Conservation (phyloP, 2,888 invertebrate genomes). For the Cataglyphis rosenhaueri region DNA sequence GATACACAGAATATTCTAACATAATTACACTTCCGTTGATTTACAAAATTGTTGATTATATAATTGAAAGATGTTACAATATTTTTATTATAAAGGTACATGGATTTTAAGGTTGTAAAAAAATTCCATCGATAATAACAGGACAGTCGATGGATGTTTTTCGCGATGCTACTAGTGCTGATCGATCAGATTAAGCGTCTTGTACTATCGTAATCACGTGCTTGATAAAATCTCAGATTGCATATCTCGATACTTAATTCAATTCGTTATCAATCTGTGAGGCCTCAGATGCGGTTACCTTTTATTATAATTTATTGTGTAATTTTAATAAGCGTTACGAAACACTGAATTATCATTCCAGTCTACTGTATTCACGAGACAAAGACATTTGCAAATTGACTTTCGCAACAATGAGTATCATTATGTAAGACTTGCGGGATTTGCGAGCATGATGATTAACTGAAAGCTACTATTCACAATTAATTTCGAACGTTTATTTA, state of each 20-base stretch:
- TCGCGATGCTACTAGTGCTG: background rate
- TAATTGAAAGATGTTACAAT: background rate
- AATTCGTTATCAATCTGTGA: background rate
- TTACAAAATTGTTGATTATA: background rate
- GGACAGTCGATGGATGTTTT: background rate
- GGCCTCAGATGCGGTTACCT: background rate
- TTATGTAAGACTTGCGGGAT: slow-evolving; percentile 47
- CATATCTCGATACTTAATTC: background rate
- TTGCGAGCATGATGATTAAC: background rate
- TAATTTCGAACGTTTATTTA: background rate
- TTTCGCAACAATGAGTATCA: slow-evolving; percentile 16
- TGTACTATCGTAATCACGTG: background rate
- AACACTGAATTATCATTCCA: slow-evolving; percentile 18
- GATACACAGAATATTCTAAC: background rate
- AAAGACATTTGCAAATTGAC: slow-evolving; percentile 1
- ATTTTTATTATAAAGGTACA: background rate
- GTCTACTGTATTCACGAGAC: slow-evolving; percentile 37
- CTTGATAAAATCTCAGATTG: background rate
- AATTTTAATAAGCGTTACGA: slow-evolving; percentile 10
- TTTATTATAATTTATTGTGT: background rate
- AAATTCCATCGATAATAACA: background rate
- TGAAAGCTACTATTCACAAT: background rate
- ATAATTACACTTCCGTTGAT: background rate
- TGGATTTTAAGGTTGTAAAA: background rate
- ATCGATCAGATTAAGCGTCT: slow-evolving; percentile 3